Percentiles rank a stretch among this genome's conserved stretches.
Evolutionary conservation across 92 coral and sea anemone genomes (phyloP).

Genomic region (Virgularia gustaviana): DNA sequence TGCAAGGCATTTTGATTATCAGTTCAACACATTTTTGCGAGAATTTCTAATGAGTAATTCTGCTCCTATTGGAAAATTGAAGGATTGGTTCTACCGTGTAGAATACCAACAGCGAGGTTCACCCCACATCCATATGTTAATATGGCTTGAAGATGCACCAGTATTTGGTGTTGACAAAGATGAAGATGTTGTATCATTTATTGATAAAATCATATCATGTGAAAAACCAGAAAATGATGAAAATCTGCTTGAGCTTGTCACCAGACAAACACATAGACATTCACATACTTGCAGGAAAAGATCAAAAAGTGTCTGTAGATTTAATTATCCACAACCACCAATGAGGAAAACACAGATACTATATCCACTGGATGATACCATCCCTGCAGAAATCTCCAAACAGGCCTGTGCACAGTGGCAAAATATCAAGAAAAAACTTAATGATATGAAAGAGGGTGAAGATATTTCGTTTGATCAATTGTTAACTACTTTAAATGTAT

Average conservation of each 20-base stretch:
- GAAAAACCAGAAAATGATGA: conserved; percentile 32
- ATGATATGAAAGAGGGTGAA: conserved; percentile 55
- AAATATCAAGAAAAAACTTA: conserved; percentile 42
- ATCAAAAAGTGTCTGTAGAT: conserved; percentile 21
- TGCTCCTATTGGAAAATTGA: conserved; percentile 46
- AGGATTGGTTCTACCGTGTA: conserved; percentile 61
- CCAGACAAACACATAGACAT: conserved; percentile 45
- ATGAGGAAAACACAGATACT: conserved; percentile 42
- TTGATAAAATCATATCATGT: conserved; percentile 58
- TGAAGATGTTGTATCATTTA: conserved; percentile 24
- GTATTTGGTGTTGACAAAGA: conserved; percentile 31
- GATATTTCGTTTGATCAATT: conserved; percentile 63
- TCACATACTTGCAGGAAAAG: conserved; percentile 55
- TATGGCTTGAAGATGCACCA: conserved; percentile 57
- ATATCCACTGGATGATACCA: conserved; percentile 45
- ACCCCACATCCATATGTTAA: conserved; percentile 56
- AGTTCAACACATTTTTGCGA: conserved; percentile 48
- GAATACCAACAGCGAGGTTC: conserved; percentile 62
- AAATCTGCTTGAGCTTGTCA: conserved; percentile 39
- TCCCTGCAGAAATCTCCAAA: background rate
- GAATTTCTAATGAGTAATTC: conserved; percentile 43
- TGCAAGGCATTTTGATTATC: conserved; percentile 57
- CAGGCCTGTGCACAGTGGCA: conserved; percentile 37
- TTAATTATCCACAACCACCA: conserved; percentile 38
- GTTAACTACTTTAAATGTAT: too few relatives aligned